Percentiles rank a stretch among this genome's conserved stretches.
These are phyloP conservation scores for Cricetomys ansorgei DNA, from an alignment of 2,113 vertebrate species.

Conservation along the genomic window DNA sequence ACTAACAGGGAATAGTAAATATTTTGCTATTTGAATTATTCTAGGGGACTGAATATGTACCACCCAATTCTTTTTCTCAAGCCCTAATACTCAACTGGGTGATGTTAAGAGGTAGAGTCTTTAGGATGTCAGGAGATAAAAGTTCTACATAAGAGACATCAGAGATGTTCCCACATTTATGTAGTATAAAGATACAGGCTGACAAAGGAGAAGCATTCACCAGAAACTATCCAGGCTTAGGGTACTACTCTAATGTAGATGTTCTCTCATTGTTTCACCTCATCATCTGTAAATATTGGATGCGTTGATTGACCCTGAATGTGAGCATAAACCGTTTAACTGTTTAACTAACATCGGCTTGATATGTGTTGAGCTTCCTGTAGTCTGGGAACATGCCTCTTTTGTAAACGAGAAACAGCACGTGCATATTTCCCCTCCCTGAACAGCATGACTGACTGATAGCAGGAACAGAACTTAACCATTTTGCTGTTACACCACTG, in stretches of 20 bases:
- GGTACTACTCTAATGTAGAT: background rate
- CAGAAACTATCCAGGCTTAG: background rate
- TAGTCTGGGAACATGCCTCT: background rate
- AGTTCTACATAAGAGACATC: too few relatives aligned
- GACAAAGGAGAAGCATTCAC: background rate
- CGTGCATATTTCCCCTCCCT: background rate
- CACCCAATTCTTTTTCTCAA: background rate
- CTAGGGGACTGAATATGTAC: background rate
- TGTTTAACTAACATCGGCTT: background rate
- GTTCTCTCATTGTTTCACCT: background rate
- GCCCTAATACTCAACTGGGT: background rate
- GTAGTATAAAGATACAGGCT: too few relatives aligned
- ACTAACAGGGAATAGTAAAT: background rate
- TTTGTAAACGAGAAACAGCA: background rate
- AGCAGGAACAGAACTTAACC: background rate
- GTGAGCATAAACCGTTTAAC: background rate
- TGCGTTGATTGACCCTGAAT: background rate
- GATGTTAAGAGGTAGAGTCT: background rate
- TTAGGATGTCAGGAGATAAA: fast-evolving
- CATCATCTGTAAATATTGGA: background rate
- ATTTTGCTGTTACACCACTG: background rate
- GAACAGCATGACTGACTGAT: background rate
- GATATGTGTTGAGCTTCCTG: background rate
- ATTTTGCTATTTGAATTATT: background rate
- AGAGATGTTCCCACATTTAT: background rate